Base-by-base conservation (phyloP, 2,888 invertebrate genomes). In the Mycalesis mineus region DNA sequence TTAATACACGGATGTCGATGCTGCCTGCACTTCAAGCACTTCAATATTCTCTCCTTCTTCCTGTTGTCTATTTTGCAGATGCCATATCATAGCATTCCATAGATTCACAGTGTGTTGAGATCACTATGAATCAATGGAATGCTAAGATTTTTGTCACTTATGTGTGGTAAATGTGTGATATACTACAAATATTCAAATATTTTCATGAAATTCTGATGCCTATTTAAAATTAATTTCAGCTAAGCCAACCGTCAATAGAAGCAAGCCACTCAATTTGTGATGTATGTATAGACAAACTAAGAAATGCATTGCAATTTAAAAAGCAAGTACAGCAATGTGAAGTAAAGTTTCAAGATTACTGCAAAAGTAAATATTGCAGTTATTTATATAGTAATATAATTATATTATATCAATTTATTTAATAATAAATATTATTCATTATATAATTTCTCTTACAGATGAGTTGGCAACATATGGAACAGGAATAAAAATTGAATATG, bases 211-310 rank as follows among this genome's bases (percentile, higher is more conserved):
- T n/a, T n/a, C n/a, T n/a, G n/a, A n/a, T n/a, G n/a, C n/a, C n/a
- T n/a, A n/a, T n/a, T n/a, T n/a, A n/a, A n/a, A n/a, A 33, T 2
- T 33, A 9, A 41, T 65, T 64, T 33, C 62, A 69, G 69, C 47
- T 69, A n/a, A 58, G 45, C 7, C 57, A 57, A 2, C 64, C 66
- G 2, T 39, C 50, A 2, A 22, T 58, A 0, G 63, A 68, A 28
- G 62, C 61, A 3, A 68, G 68, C 47, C 55, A 61, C 11, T 58
- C 63, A 22, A 70, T 72, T 36, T 72, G 72, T 49, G 68, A 70
- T 6, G 11, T 15, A 0, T 72, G 72, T 55, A 64, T 71, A 7
- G 6, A 7, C 0, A 56, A 55, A 8, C 58, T 72, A 9, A 50
- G 63, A 14, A 62, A 65, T 7, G 67, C 69, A 0, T 37, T 52